These are phyloP conservation scores for Neoitamus cyanurus DNA, from an alignment of 2,888 invertebrate genomes.

Conservation along the genomic window DNA sequence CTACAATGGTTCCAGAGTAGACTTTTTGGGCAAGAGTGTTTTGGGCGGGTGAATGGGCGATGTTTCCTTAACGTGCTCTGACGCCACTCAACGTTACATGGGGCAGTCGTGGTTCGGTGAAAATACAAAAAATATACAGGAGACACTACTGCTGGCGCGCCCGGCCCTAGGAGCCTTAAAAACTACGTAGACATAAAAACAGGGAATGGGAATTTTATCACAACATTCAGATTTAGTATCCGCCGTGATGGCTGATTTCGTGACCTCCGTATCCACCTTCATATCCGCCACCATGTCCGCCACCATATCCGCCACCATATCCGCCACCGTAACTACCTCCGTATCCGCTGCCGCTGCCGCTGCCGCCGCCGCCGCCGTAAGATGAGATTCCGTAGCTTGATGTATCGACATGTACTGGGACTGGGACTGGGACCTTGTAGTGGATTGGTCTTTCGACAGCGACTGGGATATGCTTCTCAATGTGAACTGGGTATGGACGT, in stretches of 20 bases:
- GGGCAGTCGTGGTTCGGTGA: neutral
- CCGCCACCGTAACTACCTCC: conserved; percentile 23
- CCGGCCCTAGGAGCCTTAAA: conserved; percentile 47
- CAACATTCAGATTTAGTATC: conserved; percentile 60
- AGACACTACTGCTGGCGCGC: conserved; percentile 53
- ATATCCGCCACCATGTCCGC: conserved; percentile 53
- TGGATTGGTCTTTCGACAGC: conserved; percentile 76
- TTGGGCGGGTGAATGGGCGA: neutral
- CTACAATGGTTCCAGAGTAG: neutral
- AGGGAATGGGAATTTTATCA: conserved; percentile 47
- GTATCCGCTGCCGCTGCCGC: conserved; percentile 14
- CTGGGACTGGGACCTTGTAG: conserved; percentile 70
- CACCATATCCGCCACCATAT: conserved; percentile 48
- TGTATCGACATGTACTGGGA: conserved; percentile 61
- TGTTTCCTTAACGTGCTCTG: neutral
- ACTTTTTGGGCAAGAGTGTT: conserved; percentile 31
- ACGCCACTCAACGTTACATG: neutral
- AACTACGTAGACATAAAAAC: conserved; percentile 50
- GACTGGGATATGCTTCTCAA: conserved; percentile 72
- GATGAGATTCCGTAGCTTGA: conserved; percentile 58
- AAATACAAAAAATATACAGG: neutral
- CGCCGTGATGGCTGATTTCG: conserved; percentile 42
- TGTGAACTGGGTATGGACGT: conserved; percentile 73
- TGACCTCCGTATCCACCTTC: conserved; percentile 56
- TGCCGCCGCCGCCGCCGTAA: conserved; percentile 32